Evolutionary conservation across 2,113 vertebrate species (phyloP), one percentile per base, ranked within the genome.

Genomic region (Neodontobutis hainanensis): DNA sequence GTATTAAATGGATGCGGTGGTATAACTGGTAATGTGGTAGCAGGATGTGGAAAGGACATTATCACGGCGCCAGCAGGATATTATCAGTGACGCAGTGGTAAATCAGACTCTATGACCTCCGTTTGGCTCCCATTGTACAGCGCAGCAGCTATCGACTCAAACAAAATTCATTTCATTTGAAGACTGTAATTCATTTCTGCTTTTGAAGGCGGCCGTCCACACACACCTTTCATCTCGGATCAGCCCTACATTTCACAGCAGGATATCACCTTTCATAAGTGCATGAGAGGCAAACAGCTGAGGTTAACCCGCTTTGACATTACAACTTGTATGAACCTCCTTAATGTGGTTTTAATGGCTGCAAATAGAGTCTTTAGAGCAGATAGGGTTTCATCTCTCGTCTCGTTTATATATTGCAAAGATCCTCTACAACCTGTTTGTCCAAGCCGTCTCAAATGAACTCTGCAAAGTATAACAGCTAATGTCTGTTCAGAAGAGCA

Each of bases 61-160:
- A 77, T 81, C 69, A 68, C 68, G 49, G 75, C 77, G n/a, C 11
- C 64, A 36, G 80, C 68, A 79, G 82, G 85, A 71, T 68, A 68
- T 80, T 80, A 81, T 66, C 64, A 52, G 57, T 65, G 75, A 62
- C 65, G 16, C 45, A n/a, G 70, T 5, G 38, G 32, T 83, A 74
- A 78, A 85, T 85, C 80, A 80, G 59, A 59, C 73, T 35, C 11
- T 5, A 4, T 79, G 83, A 85, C 78, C 83, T 85, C 81, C 64
- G 40, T 56, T 50, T 49, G 79, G 63, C 74, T 80, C 66, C 46
- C 27, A 70, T 49, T 62, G 44, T 1, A 52, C 64, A 46, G 44
- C 53, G 49, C 60, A 67, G 60, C 61, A 58, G 51, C 58, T 59
- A 82, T 51, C 65, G 48, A 51, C 70, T 45, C 4, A 16, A 0